Percentiles rank a stretch among this genome's conserved stretches.
These are phyloP conservation scores for Venusia cambrica DNA, from an alignment of 2,888 invertebrate genomes.

Conservation along the genomic window DNA sequence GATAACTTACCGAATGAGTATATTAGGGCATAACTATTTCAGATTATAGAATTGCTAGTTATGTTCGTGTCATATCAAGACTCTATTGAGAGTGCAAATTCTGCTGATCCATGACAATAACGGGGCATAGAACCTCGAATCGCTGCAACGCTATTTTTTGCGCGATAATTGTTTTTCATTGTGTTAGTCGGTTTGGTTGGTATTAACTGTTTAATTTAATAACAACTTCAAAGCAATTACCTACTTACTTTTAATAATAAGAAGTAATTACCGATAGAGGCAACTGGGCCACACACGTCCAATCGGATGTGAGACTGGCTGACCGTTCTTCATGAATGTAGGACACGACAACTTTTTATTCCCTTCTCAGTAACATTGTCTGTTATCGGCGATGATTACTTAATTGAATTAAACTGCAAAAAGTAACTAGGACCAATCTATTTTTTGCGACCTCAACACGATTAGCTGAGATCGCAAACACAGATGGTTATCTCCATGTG, in stretches of 20 bases:
- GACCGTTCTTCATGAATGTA: slow-evolving; percentile 32
- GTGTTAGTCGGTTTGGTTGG: no score
- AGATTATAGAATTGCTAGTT: slow-evolving; percentile 31
- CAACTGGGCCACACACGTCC: slow-evolving; percentile 51
- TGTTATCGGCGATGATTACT: slow-evolving; percentile 57
- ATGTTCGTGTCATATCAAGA: slow-evolving; percentile 38
- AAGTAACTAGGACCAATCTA: slow-evolving; percentile 29
- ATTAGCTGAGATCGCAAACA: slow-evolving; percentile 32
- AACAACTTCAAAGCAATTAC: no score
- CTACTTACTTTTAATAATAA: slow-evolving; percentile 69
- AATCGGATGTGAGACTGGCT: slow-evolving; percentile 32
- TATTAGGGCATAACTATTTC: no score
- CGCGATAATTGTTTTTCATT: slow-evolving; percentile 41
- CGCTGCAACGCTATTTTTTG: slow-evolving; percentile 36
- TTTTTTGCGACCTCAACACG: slow-evolving; percentile 29
- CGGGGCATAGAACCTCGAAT: slow-evolving; percentile 42
- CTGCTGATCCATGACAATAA: slow-evolving; percentile 50
- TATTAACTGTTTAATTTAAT: slow-evolving; percentile 68
- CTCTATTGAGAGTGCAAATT: slow-evolving; percentile 42
- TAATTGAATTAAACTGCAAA: slow-evolving; percentile 65
- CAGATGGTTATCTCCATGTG: slow-evolving; percentile 29
- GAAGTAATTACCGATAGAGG: slow-evolving; percentile 50
- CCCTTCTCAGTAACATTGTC: slow-evolving; percentile 51
- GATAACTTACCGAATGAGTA: no score
- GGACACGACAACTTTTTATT: slow-evolving; percentile 54